Percentiles rank a stretch among this genome's conserved stretches.
Evolutionary conservation across 92 coral and sea anemone species (phyloP).

Genomic region (Metridium senile): DNA sequence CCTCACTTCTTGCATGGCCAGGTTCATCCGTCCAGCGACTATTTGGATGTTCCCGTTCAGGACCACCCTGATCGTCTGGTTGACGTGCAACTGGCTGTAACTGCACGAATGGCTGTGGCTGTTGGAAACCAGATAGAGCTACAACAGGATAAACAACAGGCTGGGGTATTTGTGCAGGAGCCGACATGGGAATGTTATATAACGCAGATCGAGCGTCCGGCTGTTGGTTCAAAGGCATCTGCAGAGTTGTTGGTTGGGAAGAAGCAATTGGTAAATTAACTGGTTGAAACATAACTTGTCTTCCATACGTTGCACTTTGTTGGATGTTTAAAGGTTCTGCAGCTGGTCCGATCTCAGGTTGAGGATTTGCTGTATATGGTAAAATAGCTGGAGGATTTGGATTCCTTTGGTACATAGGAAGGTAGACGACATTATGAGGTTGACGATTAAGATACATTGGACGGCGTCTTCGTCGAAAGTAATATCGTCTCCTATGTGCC

Average conservation of each 20-base stretch:
- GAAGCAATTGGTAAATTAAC: constrained; percentile 35
- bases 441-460: neutral
- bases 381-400: constrained; percentile 31
- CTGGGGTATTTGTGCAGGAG: constrained; percentile 21
- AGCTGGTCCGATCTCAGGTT: constrained; percentile 15
- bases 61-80: constrained; percentile 4
- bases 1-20: constrained; percentile 74
- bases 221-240: constrained; percentile 24
- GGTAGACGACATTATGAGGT: constrained; percentile 23
- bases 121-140: constrained; percentile 19
- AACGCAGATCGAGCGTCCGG: constrained; percentile 15
- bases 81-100: constrained; percentile 22
- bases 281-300: constrained; percentile 47
- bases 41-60: constrained; percentile 8
- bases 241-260: constrained; percentile 19
- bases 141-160: constrained; percentile 26
- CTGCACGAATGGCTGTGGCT: constrained; percentile 17
- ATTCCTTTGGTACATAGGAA: constrained; percentile 37
- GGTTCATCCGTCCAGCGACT: constrained; percentile 67
- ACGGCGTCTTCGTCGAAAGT: constrained; percentile 1
- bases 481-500: neutral
- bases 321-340: neutral
- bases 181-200: constrained; percentile 19
- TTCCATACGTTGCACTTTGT: constrained; percentile 24
- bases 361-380: constrained; percentile 28